Conservation (phyloP, 1,140 invertebrate genomes). For the Ganaspis sp. region DNA sequence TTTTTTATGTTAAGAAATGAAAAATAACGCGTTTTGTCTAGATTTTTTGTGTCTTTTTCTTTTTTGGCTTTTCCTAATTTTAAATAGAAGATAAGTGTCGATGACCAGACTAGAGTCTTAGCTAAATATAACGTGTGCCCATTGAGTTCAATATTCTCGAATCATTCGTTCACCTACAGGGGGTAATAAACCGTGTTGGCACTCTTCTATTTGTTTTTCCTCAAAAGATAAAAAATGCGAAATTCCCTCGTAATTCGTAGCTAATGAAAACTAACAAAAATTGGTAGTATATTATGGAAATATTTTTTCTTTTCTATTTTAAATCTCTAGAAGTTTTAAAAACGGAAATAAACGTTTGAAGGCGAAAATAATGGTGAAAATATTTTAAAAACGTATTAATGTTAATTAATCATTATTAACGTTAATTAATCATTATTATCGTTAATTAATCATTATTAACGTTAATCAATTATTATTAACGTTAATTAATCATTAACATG, state of each 20-base stretch:
- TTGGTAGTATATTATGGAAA: neutral
- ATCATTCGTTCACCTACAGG: conserved; percentile 13
- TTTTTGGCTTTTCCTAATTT: neutral
- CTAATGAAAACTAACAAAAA: neutral
- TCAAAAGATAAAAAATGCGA: neutral
- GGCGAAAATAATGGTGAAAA: too few relatives aligned
- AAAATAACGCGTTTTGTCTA: neutral
- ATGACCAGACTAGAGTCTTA: conserved; percentile 13
- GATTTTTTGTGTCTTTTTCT: neutral
- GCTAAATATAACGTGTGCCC: conserved; percentile 18
- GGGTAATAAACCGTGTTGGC: conserved; percentile 10
- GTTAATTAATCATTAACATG: too few relatives aligned
- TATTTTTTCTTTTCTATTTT: neutral
- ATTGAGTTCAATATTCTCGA: conserved; percentile 25
- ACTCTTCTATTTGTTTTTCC: conserved; percentile 7
- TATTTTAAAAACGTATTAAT: too few relatives aligned
- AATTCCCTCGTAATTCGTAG: neutral
- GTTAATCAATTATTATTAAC: too few relatives aligned
- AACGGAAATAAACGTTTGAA: too few relatives aligned
- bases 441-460: too few relatives aligned
- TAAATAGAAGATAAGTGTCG: conserved; percentile 1
- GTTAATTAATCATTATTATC: too few relatives aligned
- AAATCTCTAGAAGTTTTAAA: too few relatives aligned
- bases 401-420: too few relatives aligned
- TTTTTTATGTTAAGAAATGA: neutral